A percentile compares a stretch with the other conserved stretches of the same genome.
These are phyloP conservation scores for Pogonus chalceus DNA, from an alignment of 1,140 invertebrate genomes.

Conservation along the genomic window DNA sequence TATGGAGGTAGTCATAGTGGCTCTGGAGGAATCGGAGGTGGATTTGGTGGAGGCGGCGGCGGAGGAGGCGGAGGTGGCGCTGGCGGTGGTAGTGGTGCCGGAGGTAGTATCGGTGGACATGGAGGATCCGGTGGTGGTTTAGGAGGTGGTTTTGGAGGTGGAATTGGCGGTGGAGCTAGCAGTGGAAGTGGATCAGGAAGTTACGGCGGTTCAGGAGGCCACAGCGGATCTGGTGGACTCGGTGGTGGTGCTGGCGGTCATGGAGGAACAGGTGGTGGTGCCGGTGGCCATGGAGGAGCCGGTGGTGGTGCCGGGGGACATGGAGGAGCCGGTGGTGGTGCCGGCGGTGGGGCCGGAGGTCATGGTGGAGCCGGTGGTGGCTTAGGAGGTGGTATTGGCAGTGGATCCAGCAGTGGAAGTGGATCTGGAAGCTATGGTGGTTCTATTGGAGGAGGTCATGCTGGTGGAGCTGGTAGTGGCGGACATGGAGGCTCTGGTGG, in stretches of 20 bases:
- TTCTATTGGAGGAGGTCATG: slow-evolving; percentile 11
- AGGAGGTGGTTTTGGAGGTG: slow-evolving; percentile 17
- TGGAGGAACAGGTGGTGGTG: slow-evolving; percentile 17
- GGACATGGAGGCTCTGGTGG: slow-evolving; percentile 14
- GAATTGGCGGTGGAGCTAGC: slow-evolving; percentile 13
- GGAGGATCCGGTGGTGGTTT: slow-evolving; percentile 20
- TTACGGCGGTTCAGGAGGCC: neutral
- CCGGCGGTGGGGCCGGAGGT: slow-evolving; percentile 9
- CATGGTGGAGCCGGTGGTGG: slow-evolving; percentile 14
- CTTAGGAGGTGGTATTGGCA: slow-evolving; percentile 7
- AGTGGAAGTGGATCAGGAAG: slow-evolving; percentile 3
- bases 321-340: slow-evolving; percentile 17
- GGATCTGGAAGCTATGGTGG: neutral
- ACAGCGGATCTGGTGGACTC: neutral
- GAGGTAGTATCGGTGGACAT: slow-evolving; percentile 15
- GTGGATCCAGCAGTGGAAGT: slow-evolving; percentile 18
- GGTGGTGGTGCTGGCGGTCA: slow-evolving; percentile 15
- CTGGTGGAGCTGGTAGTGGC: slow-evolving; percentile 11
- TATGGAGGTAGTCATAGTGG: too few relatives aligned
- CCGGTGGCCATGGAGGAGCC: slow-evolving; percentile 17
- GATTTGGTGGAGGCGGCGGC: too few relatives aligned
- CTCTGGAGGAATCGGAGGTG: slow-evolving; percentile 15
- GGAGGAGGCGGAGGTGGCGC: slow-evolving; percentile 3
- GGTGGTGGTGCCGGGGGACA: slow-evolving; percentile 18
- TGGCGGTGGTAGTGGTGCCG: slow-evolving; percentile 13